A percentile compares a stretch with the other conserved stretches of the same genome.
Conservation (phyloP, 2,888 invertebrate genomes). For the Drosophila recens region DNA sequence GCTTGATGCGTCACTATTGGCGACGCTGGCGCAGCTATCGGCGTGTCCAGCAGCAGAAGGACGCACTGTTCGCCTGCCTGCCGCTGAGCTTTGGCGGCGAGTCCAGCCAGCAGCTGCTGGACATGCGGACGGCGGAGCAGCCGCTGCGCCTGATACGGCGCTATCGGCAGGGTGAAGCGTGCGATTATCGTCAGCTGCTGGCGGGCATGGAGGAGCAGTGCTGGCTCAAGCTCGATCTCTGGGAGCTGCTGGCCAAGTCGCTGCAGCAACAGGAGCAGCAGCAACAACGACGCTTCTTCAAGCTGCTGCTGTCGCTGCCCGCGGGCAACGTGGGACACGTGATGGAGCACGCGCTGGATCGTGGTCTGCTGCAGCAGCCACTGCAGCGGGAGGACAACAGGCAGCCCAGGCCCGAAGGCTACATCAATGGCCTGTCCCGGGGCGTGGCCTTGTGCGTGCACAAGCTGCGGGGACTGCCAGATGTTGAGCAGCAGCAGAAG, state of each 20-base stretch:
- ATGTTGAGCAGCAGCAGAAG: not conserved
- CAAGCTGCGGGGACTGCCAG: conserved; percentile 72
- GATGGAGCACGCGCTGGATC: conserved; percentile 78
- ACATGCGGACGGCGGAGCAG: conserved; percentile 62
- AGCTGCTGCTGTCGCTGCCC: conserved; percentile 80
- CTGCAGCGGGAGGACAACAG: not conserved
- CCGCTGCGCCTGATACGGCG: conserved; percentile 86
- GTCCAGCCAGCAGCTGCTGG: conserved; percentile 54
- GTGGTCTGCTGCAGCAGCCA: conserved; percentile 71
- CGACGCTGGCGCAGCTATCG: conserved; percentile 85
- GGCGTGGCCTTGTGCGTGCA: conserved; percentile 82
- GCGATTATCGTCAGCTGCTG: conserved; percentile 72
- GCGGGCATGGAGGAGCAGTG: conserved; percentile 48
- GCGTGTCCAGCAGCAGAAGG: conserved; percentile 85
- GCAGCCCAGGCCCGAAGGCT: conserved; percentile 26
- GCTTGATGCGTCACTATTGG: conserved; percentile 84
- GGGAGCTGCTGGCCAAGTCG: conserved; percentile 62
- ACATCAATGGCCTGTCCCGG: conserved; percentile 68
- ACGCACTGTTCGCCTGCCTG: conserved; percentile 86
- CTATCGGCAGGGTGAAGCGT: conserved; percentile 85
- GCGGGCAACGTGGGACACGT: conserved; percentile 64
- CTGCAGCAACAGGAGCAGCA: conserved; percentile 40
- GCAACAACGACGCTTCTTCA: conserved; percentile 73
- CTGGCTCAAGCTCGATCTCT: conserved; percentile 74
- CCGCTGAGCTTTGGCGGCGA: conserved; percentile 87